A percentile compares a stretch with the other conserved stretches of the same genome.
These are phyloP conservation scores for Halcyon malimbica DNA, from an alignment of 2,113 vertebrate species.

Conservation along the genomic window DNA sequence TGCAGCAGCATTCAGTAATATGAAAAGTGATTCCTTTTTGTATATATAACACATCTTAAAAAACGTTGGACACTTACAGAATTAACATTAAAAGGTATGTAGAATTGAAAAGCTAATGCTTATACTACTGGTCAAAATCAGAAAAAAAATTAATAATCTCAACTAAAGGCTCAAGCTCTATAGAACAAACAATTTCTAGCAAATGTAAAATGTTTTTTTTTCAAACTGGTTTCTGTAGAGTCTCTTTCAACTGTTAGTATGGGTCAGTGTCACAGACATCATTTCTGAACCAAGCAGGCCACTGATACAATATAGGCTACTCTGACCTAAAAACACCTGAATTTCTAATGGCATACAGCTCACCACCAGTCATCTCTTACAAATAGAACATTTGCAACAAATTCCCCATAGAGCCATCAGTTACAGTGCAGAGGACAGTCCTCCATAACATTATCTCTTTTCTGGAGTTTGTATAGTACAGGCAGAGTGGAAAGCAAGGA, in stretches of 20 bases:
- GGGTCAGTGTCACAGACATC: not conserved
- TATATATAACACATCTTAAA: not conserved
- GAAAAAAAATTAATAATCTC: not conserved
- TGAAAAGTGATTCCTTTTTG: not conserved
- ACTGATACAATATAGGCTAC: not conserved
- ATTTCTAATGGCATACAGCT: not conserved
- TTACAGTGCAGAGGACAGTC: not conserved
- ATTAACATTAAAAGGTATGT: not conserved
- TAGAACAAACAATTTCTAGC: not conserved
- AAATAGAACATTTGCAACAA: not conserved
- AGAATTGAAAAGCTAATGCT: not conserved
- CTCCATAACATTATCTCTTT: not conserved
- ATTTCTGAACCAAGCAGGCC: not conserved
- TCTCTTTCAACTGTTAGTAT: not conserved
- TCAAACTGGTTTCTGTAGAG: not conserved
- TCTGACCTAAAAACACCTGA: not conserved
- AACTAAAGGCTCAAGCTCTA: not conserved
- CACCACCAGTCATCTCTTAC: not conserved
- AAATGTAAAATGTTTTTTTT: not conserved
- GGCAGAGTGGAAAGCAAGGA: not conserved
- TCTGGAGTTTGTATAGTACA: not conserved
- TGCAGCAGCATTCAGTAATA: not conserved
- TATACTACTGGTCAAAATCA: not conserved
- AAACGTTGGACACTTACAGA: not conserved
- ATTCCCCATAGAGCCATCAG: not conserved